phyloP scores from a whole-genome alignment of 2,797 vertebrate genomes.

The Euphonia xanthogaster region DNA sequence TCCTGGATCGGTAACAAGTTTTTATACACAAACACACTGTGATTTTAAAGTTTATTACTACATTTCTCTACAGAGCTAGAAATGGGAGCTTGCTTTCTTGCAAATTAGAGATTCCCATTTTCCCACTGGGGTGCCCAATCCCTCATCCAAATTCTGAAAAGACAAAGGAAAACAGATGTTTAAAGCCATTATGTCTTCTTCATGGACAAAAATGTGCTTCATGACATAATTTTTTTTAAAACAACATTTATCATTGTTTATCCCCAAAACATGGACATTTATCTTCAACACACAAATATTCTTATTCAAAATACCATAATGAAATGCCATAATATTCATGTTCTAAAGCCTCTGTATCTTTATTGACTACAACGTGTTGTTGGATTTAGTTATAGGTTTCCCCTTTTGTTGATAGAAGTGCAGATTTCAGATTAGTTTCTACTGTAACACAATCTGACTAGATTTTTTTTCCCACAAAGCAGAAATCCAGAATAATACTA shows the following conservation, averaged over 20 bases:
- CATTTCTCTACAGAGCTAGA: neutral
- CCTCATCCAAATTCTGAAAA: neutral
- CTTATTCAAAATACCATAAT: neutral
- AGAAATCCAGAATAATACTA: neutral
- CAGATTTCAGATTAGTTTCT: neutral
- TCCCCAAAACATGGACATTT: accelerated
- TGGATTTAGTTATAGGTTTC: neutral
- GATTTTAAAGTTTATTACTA: conserved; percentile 30
- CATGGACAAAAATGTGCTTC: neutral
- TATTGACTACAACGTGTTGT: neutral
- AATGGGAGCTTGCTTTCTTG: neutral
- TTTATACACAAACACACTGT: conserved; percentile 17
- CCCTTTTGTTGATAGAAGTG: neutral
- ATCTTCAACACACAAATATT: neutral
- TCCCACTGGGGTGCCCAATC: neutral
- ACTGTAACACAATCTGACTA: neutral
- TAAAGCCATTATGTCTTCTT: neutral
- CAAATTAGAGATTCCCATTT: neutral
- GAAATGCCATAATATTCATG: neutral
- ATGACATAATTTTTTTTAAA: neutral
- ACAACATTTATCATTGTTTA: neutral
- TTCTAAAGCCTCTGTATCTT: neutral
- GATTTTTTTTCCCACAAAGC: neutral
- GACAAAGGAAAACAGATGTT: neutral
- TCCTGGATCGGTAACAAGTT: conserved; percentile 30